phyloP scores from a whole-genome alignment of 2,888 invertebrate genomes.

The Sarcophaga rosellei region DNA sequence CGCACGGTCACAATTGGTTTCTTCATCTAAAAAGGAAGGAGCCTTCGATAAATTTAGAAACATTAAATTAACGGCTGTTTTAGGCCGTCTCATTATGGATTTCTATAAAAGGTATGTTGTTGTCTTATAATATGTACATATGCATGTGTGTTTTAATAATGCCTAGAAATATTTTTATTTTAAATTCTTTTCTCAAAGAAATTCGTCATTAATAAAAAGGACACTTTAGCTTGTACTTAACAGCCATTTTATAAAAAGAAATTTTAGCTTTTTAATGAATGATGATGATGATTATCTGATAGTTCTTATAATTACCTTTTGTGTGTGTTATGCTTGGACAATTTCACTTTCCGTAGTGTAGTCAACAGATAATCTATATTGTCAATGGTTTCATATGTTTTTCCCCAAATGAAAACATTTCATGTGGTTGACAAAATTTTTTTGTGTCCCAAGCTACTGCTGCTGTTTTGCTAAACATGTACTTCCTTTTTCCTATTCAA shows the following conservation, averaged over 20 bases:
- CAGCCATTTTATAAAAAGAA: not conserved
- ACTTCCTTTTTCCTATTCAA: constrained; percentile 45
- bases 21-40: not conserved
- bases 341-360: constrained; percentile 49
- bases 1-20: constrained; percentile 26
- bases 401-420: constrained; percentile 37
- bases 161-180: not conserved
- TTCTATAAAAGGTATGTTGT: constrained; percentile 74
- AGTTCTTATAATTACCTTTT: constrained; percentile 60
- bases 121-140: not conserved
- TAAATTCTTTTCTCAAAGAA: not conserved
- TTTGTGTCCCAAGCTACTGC: constrained; percentile 10
- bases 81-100: constrained; percentile 77
- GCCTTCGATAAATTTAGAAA: constrained; percentile 24
- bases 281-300: constrained; percentile 60
- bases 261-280: too few species aligned
- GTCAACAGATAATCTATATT: constrained; percentile 63
- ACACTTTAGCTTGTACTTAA: not conserved
- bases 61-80: constrained; percentile 70
- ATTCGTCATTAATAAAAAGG: not conserved
- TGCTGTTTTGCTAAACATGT: not conserved
- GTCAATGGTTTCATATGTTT: constrained; percentile 30
- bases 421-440: constrained; percentile 64
- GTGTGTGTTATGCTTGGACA: constrained; percentile 62
- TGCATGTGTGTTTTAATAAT: too few species aligned